These are phyloP conservation scores for Etheostoma cragini DNA, from an alignment of 2,113 vertebrate species.

Conservation along the genomic window DNA sequence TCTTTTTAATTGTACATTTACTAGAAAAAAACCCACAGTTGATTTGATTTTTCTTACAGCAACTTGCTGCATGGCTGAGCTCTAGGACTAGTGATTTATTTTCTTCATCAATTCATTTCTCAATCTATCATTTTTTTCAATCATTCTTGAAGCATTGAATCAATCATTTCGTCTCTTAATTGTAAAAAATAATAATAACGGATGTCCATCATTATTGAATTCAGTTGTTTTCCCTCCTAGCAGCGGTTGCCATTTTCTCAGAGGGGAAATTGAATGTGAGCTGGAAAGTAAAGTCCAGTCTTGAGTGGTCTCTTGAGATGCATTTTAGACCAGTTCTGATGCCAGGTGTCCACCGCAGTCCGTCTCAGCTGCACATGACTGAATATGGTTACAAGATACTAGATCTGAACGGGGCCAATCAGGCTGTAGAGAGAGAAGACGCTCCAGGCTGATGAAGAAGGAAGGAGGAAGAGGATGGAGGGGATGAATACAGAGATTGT, in stretches of 20 bases:
- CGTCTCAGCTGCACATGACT: slow-evolving; percentile 7
- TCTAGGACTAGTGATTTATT: no score
- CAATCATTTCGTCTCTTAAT: no score
- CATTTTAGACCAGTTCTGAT: slow-evolving; percentile 9
- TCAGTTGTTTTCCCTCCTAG: neutral
- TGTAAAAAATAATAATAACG: neutral
- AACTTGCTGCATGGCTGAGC: no score
- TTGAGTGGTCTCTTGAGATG: neutral
- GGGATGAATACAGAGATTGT: slow-evolving; percentile 59
- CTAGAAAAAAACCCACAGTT: no score
- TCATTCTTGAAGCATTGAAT: neutral
- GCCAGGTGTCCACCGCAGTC: neutral
- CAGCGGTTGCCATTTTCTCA: neutral
- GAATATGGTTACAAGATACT: slow-evolving; percentile 29
- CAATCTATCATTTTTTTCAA: neutral
- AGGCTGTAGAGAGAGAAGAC: slow-evolving; percentile 9
- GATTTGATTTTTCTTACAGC: no score
- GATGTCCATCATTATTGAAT: neutral
- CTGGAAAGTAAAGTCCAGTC: slow-evolving; percentile 15
- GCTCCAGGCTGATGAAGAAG: slow-evolving; percentile 17
- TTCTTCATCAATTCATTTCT: no score
- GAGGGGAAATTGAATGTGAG: neutral
- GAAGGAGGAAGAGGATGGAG: slow-evolving; percentile 30
- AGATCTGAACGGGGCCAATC: neutral
- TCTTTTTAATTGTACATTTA: neutral